Percentiles rank a stretch among this genome's conserved stretches.
These are phyloP conservation scores for Ophion ellenae DNA, from an alignment of 2,888 invertebrate genomes.

Conservation along the genomic window DNA sequence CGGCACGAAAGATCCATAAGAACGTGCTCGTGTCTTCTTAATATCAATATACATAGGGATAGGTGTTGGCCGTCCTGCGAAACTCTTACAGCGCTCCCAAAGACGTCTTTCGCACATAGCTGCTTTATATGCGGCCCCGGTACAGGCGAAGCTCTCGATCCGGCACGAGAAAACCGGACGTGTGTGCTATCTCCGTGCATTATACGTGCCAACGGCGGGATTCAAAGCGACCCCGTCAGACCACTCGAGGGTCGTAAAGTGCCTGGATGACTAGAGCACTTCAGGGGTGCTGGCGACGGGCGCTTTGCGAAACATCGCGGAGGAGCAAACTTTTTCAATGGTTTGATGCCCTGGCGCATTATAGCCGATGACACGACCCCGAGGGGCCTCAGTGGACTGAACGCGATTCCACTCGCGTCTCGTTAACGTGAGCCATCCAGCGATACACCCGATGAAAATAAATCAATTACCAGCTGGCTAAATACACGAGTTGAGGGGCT, in stretches of 20 bases:
- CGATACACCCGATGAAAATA: background rate
- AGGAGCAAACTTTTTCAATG: constrained; percentile 57
- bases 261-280: constrained; percentile 58
- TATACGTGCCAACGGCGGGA: constrained; percentile 46
- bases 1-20: constrained; percentile 24
- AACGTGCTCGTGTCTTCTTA: constrained; percentile 46
- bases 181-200: constrained; percentile 22
- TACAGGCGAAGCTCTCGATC: background rate
- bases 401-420: constrained; percentile 1
- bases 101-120: constrained; percentile 49
- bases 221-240: constrained; percentile 64
- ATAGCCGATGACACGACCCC: constrained; percentile 43
- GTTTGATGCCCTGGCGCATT: constrained; percentile 41
- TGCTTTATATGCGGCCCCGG: constrained; percentile 30
- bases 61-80: constrained; percentile 13
- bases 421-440: constrained; percentile 9
- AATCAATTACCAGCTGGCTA: background rate
- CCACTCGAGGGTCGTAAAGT: constrained; percentile 67
- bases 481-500: background rate
- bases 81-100: constrained; percentile 33
- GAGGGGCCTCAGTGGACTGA: constrained; percentile 1
- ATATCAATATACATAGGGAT: constrained; percentile 64
- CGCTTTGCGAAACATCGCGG: constrained; percentile 37
- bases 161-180: constrained; percentile 18
- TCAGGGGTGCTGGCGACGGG: constrained; percentile 38